Evolutionary conservation across 2,888 invertebrate species (phyloP), one percentile per base, ranked within the genome.

Genomic region (Oligia latruncula): DNA sequence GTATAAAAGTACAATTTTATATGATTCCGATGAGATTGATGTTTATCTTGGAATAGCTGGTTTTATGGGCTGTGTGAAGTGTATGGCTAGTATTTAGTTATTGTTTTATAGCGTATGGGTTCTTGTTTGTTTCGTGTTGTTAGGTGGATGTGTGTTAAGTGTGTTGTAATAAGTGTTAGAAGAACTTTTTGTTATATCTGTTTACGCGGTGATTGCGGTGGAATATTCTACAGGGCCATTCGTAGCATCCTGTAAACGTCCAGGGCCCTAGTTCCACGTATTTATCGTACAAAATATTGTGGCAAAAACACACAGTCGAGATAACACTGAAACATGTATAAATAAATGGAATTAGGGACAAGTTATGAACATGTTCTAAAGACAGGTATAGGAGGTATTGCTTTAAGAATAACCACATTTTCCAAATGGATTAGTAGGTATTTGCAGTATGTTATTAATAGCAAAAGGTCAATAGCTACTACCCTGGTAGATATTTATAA

Each of bases 1-100:
- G 92, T 91, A 93, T 93, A 92, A 94, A 89, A 94, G 95, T 94
- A 93, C 93, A 91, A 91, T 94, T 95, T 95, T 94, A 95, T 94
- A 93, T 91, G 90, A 93, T 91, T 94, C 93, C 92, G 94, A 95
- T 95, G 93, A 91, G 92, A 93, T 93, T 89, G 91, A 90, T 95
- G 95, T 95, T 95, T 95, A 95, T 95, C 96, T 95, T 93, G 90
- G 91, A 90, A 93, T 93, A 92, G 93, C 92, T 92, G 77, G 87
- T 90, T 94, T 94, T 94, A 93, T 92, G 83, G 86, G 70, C 81
- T 77, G 87, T 90, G 90, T 90, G 90, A 88, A 90, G 89, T 90
- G 91, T 89, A 86, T 88, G 80, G 85, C 71, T 74, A 78, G 86
- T 88, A 88, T 89, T 91, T 90, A 88, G 90, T 89, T 90, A 92